Conservation (phyloP, 1,140 invertebrate species). For the Procambarus virginalis region DNA sequence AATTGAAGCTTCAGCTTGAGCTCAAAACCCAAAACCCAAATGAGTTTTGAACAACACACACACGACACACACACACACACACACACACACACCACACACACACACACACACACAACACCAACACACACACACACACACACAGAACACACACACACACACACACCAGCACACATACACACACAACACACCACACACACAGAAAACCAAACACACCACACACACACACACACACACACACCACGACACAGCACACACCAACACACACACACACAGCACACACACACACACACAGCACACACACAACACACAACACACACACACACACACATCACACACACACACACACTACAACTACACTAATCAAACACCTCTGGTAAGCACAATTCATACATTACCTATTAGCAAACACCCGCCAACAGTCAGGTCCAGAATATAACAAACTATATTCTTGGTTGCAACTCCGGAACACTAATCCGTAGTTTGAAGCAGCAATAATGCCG, state of each 20-base stretch:
- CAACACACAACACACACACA: neutral
- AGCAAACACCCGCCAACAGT: neutral
- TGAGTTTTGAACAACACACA: neutral
- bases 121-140: neutral
- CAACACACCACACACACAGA: too few relatives aligned
- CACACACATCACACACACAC: neutral
- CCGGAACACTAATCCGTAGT: neutral
- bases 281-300: conserved; percentile 9
- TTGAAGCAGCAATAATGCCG: conserved; percentile 7
- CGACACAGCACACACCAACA: neutral
- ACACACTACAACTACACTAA: neutral
- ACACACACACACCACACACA: conserved; percentile 1
- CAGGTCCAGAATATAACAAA: neutral
- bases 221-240: neutral
- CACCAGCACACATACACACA: neutral
- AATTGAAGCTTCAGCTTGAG: too few relatives aligned
- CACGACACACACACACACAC: neutral
- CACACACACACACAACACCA: neutral
- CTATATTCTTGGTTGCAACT: neutral
- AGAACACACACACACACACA: neutral
- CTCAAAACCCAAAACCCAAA: too few relatives aligned
- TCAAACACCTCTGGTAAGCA: neutral
- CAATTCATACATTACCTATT: neutral
- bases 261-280: neutral
- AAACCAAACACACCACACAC: too few relatives aligned